phyloP scores from a whole-genome alignment of 2,113 vertebrate genomes.

The Damaliscus lunatus region DNA sequence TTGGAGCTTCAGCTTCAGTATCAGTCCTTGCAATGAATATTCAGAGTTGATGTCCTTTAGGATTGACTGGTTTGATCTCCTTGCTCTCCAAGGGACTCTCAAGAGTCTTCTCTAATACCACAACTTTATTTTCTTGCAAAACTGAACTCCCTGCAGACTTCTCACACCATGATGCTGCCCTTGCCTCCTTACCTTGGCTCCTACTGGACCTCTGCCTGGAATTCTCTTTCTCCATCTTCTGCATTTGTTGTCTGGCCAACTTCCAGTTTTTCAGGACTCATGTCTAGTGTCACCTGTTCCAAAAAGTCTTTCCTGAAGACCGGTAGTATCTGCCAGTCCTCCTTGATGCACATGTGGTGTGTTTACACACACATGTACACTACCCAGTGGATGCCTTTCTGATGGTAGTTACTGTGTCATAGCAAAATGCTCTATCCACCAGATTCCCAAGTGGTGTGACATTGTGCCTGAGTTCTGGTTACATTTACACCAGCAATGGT shows the following conservation, averaged over 20 bases:
- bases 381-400: rapidly evolving
- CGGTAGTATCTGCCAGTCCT: neutral
- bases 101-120: neutral
- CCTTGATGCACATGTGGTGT: rapidly evolving
- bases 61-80: neutral
- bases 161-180: neutral
- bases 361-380: rapidly evolving
- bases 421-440: neutral
- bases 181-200: neutral
- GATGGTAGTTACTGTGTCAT: too few species aligned
- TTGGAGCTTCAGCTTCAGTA: neutral
- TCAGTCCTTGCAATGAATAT: neutral
- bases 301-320: neutral
- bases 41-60: neutral
- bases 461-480: neutral
- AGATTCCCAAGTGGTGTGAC: neutral
- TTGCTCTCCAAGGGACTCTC: neutral
- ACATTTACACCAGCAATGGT: neutral
- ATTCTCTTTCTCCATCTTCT: neutral
- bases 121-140: neutral
- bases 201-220: neutral
- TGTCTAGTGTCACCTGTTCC: neutral
- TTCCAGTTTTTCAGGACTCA: neutral
- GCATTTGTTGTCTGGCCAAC: neutral
- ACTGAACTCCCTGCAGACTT: neutral